Evolutionary conservation across 2,797 vertebrate genomes (phyloP), one percentile per base, ranked within the genome.

Genomic region (Molossus alvarezi): DNA sequence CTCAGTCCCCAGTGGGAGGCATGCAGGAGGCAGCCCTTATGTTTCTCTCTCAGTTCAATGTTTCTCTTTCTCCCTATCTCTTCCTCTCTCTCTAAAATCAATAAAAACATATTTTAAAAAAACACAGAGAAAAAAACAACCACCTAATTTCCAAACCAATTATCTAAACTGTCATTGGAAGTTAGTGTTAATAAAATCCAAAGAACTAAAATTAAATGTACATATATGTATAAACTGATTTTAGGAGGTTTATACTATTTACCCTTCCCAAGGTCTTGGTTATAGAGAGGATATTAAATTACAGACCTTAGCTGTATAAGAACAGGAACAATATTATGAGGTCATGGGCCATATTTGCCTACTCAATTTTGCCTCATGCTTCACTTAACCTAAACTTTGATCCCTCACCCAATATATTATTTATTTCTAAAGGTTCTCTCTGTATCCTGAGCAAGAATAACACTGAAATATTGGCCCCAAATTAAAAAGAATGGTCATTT

Each of bases 401-500:
- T 84, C 77, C 23, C 53, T 96, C 27, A 75, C 1, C 17, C 18
- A 94, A 51, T 89, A 65, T 65, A 27, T 60, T 84, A 92, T 65
- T 85, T 86, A 88, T 94, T 73, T 94, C 48, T 92, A 80, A 92
- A 82, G 20, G 4, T 89, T 93, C 29, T 86, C 79, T 94, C 73
- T 96, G 33, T 75, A 69, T 92, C 85, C 41, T 65, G 45, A 85
- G 37, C 6, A 91, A 79, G 27, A 14, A 82, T 92, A 62, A 51
- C 53, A 88, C 25, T 92, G 58, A 88, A 67, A 92, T 88, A 17
- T 90, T 94, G n/a, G n/a, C 6, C 21, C 29, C 14, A 92, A 92
- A 96, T 94, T 90, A 92, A 97, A 96, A 89, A 4, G 1, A 95
- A 95, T 90, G 79, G 51, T 62, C 33, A 65, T 90, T 64, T 84